Conservation (phyloP, 2,797 vertebrate species). For the Tolypeutes matacus region DNA sequence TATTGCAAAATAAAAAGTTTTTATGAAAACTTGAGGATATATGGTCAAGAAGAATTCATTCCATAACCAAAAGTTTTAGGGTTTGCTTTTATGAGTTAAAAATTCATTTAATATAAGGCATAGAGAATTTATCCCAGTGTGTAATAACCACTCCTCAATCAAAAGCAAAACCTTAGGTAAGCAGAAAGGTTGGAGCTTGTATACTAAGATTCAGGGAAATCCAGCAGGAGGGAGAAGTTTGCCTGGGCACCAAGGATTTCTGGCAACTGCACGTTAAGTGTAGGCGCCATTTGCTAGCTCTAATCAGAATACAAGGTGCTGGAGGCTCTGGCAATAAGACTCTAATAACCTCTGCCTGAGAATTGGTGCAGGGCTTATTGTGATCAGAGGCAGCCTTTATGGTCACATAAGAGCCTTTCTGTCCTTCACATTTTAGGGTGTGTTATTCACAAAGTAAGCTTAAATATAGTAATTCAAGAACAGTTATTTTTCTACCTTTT, state of each 20-base stretch:
- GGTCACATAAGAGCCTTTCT: background rate
- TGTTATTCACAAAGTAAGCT: too few species aligned
- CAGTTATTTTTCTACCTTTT: background rate
- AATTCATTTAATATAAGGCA: background rate
- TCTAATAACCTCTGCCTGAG: too few species aligned
- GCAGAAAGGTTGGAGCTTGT: background rate
- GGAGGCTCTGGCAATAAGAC: background rate
- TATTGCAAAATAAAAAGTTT: background rate
- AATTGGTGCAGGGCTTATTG: background rate
- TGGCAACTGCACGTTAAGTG: accelerated
- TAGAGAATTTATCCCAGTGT: background rate
- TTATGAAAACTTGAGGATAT: background rate
- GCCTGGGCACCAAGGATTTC: background rate
- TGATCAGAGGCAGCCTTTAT: background rate
- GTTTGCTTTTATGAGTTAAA: background rate
- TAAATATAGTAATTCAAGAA: background rate
- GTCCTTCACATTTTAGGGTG: background rate
- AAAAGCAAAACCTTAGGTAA: background rate
- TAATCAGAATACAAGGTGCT: background rate
- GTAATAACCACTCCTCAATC: background rate
- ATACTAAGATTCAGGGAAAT: background rate
- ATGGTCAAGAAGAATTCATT: background rate
- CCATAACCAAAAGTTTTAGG: background rate
- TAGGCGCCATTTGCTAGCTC: background rate
- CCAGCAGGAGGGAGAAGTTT: background rate